Evolutionary conservation across 2,113 vertebrate species (phyloP).

Genomic region (Psittacula cyanocephala): DNA sequence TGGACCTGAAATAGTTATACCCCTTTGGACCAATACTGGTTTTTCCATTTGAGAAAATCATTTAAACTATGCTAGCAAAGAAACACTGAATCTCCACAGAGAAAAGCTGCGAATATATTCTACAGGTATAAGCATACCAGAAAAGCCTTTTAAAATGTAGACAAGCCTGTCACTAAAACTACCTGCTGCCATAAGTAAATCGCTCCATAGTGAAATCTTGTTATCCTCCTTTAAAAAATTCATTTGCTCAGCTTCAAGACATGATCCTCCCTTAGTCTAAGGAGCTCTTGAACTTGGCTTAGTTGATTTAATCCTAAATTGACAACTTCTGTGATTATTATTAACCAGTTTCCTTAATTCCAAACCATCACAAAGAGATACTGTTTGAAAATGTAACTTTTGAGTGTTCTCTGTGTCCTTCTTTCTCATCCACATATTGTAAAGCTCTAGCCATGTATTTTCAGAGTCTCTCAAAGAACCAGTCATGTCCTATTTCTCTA

Average conservation of each 20-base stretch:
- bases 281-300: not conserved
- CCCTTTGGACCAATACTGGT: not conserved
- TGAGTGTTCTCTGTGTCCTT: not conserved
- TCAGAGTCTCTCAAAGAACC: not conserved
- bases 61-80: not conserved
- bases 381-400: not conserved
- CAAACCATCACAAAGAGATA: not conserved
- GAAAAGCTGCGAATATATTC: not conserved
- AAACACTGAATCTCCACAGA: not conserved
- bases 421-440: not conserved
- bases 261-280: not conserved
- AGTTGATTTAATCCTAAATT: not conserved
- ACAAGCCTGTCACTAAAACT: conserved; percentile 7
- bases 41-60: not conserved
- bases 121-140: not conserved
- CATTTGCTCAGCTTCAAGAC: not conserved
- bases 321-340: not conserved
- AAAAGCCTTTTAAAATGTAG: conserved; percentile 5
- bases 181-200: not conserved
- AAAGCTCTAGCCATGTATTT: not conserved
- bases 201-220: not conserved
- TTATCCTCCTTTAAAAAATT: not conserved
- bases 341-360: not conserved
- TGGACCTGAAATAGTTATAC: not conserved
- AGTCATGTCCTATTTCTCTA: not conserved